Evolutionary conservation across 2,797 vertebrate species (phyloP).

Genomic region (Propithecus deckenii): DNA sequence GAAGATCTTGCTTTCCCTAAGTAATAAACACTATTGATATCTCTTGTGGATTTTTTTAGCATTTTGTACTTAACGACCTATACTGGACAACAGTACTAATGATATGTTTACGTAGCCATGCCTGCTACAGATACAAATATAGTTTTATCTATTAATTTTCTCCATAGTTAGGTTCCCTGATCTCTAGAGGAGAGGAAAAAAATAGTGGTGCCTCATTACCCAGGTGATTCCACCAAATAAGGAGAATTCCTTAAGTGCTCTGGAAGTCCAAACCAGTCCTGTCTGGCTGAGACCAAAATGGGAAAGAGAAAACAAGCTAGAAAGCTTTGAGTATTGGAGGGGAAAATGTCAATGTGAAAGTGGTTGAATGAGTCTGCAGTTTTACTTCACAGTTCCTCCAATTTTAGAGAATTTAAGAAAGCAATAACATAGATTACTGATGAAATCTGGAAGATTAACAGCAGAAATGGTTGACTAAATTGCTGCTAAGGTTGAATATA

Average conservation of each 20-base stretch:
- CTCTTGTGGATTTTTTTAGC: not conserved
- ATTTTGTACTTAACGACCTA: not conserved
- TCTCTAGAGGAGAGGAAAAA: not conserved
- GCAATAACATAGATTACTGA: slow-evolving; percentile 25
- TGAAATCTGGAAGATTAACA: slow-evolving; percentile 20
- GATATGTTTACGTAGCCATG: not conserved
- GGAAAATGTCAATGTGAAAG: slow-evolving; percentile 27
- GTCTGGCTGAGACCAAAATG: slow-evolving; percentile 30
- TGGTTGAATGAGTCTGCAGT: slow-evolving; percentile 70
- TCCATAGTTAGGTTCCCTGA: not conserved
- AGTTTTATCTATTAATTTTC: slow-evolving; percentile 25
- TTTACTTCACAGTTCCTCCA: slow-evolving; percentile 59
- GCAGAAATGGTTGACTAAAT: not conserved
- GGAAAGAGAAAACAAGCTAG: slow-evolving; percentile 27
- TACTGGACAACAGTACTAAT: not conserved
- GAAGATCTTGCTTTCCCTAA: not conserved
- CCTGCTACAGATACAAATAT: not conserved
- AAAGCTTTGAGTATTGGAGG: not conserved
- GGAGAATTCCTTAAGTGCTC: slow-evolving; percentile 34
- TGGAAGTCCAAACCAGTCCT: slow-evolving; percentile 54
- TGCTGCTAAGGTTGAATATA: not conserved
- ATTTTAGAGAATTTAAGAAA: slow-evolving; percentile 60
- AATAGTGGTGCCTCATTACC: slow-evolving; percentile 12
- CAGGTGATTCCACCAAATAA: slow-evolving; percentile 6
- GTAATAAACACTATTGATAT: not conserved